Evolutionary conservation across 2,888 invertebrate genomes (phyloP).

Genomic region (Timandra comae): DNA sequence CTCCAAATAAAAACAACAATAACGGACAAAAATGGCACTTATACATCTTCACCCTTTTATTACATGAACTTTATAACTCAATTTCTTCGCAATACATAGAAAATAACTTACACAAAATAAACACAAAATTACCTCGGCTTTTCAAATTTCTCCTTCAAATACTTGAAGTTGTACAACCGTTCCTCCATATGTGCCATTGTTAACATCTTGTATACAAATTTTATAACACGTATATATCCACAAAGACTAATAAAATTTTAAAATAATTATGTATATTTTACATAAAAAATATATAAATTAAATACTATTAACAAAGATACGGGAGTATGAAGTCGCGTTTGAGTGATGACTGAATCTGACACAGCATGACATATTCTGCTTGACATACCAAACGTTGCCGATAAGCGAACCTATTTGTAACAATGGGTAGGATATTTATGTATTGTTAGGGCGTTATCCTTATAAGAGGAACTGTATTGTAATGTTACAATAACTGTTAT

Average conservation of each 20-base stretch:
- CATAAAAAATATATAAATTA: conserved; percentile 4
- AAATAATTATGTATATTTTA: conserved; percentile 8
- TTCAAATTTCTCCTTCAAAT: conserved; percentile 63
- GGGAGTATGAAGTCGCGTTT: conserved; percentile 10
- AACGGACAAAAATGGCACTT: no score
- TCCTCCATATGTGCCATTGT: conserved; percentile 47
- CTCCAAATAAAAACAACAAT: no score
- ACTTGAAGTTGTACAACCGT: conserved; percentile 57
- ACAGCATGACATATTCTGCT: conserved; percentile 1
- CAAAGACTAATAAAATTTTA: no score
- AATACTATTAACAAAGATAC: conserved; percentile 8
- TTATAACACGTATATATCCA: no score
- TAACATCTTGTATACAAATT: conserved; percentile 44
- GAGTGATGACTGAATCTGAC: conserved; percentile 22
- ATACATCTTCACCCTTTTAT: no score
- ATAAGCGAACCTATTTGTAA: conserved; percentile 18
- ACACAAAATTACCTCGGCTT: conserved; percentile 48
- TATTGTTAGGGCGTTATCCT: background rate
- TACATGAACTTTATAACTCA: no score
- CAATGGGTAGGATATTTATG: conserved; percentile 9
- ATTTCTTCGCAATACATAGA: no score
- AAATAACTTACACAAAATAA: no score
- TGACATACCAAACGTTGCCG: conserved; percentile 17
- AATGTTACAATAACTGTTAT: conserved; percentile 5
- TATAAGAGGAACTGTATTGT: conserved; percentile 3